These are phyloP conservation scores for Poliocrania exsul DNA, from an alignment of 2,797 vertebrate species.

Conservation along the genomic window DNA sequence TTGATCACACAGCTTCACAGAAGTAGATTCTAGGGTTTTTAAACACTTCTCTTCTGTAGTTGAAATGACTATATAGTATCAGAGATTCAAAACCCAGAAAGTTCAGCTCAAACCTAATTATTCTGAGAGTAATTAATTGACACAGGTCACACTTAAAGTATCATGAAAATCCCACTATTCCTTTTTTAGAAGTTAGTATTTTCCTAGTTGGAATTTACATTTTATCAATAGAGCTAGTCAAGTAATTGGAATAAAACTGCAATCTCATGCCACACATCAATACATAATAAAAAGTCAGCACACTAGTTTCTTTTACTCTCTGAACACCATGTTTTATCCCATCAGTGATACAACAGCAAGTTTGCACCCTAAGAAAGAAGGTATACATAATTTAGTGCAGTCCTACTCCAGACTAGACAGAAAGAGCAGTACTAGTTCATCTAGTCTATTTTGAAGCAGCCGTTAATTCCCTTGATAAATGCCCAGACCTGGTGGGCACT, in stretches of 20 bases:
- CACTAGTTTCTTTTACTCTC: not conserved
- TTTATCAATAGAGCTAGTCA: not conserved
- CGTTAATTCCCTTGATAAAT: not conserved
- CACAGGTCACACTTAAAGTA: not conserved
- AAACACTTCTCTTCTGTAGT: not conserved
- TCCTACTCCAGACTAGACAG: not conserved
- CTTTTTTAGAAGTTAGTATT: not conserved
- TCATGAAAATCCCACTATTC: not conserved
- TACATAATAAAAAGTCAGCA: not conserved
- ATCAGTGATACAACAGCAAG: not conserved
- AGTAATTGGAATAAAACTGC: not conserved
- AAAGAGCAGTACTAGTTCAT: not conserved
- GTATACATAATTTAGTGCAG: not conserved
- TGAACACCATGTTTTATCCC: not conserved
- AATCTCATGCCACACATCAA: not conserved
- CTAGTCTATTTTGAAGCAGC: not conserved
- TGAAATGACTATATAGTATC: not conserved
- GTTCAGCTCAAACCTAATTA: not conserved
- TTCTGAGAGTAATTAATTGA: not conserved
- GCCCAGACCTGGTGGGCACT: not conserved
- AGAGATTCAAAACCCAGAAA: not conserved
- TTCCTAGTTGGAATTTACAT: not conserved
- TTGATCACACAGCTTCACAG: not conserved
- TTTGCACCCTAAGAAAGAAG: not conserved
- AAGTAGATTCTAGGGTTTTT: not conserved